These are phyloP conservation scores for Pantala flavescens DNA, from an alignment of 1,140 invertebrate genomes.

Conservation along the genomic window DNA sequence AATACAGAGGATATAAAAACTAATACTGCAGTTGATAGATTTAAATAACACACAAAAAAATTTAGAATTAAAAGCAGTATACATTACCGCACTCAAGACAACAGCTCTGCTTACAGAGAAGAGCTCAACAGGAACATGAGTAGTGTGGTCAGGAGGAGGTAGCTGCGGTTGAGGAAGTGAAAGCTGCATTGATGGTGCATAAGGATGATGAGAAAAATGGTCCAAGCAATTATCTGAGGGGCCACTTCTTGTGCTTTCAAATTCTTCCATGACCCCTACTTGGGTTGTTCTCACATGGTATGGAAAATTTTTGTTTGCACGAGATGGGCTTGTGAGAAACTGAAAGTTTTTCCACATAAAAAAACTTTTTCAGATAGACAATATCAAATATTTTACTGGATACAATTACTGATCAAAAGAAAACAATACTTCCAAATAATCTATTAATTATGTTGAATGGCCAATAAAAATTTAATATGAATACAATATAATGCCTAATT, in stretches of 20 bases:
- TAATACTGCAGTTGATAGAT: no score
- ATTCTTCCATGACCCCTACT: constrained; percentile 51
- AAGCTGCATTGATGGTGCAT: constrained; percentile 38
- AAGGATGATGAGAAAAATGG: constrained; percentile 49
- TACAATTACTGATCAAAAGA: no score
- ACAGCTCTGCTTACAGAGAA: constrained; percentile 32
- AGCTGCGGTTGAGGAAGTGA: not conserved
- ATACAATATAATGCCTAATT: no score
- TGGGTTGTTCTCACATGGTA: constrained; percentile 78
- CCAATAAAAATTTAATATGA: no score
- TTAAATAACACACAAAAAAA: no score
- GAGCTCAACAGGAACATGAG: constrained; percentile 36
- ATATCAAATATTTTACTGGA: no score
- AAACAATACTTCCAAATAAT: no score
- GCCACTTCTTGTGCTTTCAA: constrained; percentile 31
- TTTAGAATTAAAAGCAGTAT: not conserved
- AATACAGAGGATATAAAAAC: no score
- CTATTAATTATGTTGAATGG: no score
- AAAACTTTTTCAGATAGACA: no score
- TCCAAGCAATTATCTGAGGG: constrained; percentile 43
- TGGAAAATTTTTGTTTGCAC: constrained; percentile 75
- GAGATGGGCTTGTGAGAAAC: constrained; percentile 66
- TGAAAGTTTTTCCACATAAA: constrained; percentile 28
- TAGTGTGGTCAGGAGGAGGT: constrained; percentile 28
- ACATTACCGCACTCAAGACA: not conserved